Conservation (phyloP, 2,113 vertebrate genomes). For the Syngnathoides biaculeatus region DNA sequence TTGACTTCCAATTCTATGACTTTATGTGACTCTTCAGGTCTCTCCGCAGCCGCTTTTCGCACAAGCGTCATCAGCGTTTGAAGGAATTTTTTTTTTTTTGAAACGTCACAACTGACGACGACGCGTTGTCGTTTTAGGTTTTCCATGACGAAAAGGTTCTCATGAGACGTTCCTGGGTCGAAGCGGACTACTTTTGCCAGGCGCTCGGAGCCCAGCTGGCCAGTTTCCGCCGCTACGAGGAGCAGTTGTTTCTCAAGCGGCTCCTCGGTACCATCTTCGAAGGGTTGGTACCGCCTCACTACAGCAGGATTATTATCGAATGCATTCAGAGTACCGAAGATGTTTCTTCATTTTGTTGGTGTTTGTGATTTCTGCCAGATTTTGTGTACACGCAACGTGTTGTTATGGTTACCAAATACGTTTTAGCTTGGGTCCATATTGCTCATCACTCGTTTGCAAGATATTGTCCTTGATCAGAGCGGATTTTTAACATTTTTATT, state of each 20-base stretch:
- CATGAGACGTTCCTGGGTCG: conserved; percentile 88
- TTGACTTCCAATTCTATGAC: too few species aligned
- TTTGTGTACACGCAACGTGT: too few species aligned
- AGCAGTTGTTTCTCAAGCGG: conserved; percentile 84
- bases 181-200: conserved; percentile 87
- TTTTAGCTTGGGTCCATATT: not conserved
- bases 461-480: too few species aligned
- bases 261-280: conserved; percentile 85
- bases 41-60: too few species aligned
- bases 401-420: not conserved
- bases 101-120: not conserved
- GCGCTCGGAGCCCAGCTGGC: conserved; percentile 89
- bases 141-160: conserved; percentile 92
- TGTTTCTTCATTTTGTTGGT: too few species aligned
- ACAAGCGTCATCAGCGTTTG: too few species aligned
- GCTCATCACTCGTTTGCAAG: too few species aligned
- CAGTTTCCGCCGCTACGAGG: conserved; percentile 86
- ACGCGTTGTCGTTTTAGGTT: conserved; percentile 68
- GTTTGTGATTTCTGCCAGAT: too few species aligned
- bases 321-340: too few species aligned
- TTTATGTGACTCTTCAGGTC: too few species aligned
- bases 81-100: not conserved
- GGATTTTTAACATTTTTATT: too few species aligned
- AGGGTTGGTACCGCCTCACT: conserved; percentile 71
- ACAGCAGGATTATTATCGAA: conserved; percentile 13